These are phyloP conservation scores for Tuberolachnus salignus DNA, from an alignment of 2,888 invertebrate genomes.

Conservation along the genomic window DNA sequence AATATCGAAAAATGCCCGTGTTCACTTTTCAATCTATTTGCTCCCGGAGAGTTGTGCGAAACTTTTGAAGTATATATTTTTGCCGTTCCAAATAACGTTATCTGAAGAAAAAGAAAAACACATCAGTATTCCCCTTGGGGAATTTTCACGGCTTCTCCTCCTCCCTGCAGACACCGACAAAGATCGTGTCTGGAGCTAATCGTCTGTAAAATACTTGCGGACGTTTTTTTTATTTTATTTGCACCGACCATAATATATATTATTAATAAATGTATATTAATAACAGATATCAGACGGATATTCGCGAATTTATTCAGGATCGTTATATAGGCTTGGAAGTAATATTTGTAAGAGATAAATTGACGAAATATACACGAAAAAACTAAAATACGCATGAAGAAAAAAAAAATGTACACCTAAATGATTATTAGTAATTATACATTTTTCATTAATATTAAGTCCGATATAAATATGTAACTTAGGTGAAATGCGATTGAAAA, in stretches of 20 bases:
- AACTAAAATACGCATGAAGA: no score
- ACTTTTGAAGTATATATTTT: constrained; percentile 2
- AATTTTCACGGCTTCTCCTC: constrained; percentile 15
- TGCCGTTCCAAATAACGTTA: not conserved
- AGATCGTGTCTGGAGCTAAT: constrained; percentile 20
- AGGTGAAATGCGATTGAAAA: no score
- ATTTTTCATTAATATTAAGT: no score
- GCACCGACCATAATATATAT: not conserved
- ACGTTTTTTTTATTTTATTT: constrained; percentile 9
- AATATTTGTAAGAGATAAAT: not conserved
- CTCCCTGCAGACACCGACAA: not conserved
- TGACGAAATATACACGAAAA: no score
- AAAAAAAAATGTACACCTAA: no score
- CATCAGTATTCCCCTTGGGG: not conserved
- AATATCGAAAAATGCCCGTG: not conserved
- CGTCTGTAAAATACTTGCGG: constrained; percentile 23
- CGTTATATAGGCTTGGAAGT: no score
- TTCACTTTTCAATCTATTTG: constrained; percentile 18
- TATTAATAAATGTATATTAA: not conserved
- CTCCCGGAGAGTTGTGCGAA: not conserved
- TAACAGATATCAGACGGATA: not conserved
- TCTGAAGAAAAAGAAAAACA: not conserved
- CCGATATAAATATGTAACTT: no score
- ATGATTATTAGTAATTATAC: no score
- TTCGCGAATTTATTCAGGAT: not conserved